phyloP scores from a whole-genome alignment of 2,888 invertebrate genomes.

The Leucophenga montana region DNA sequence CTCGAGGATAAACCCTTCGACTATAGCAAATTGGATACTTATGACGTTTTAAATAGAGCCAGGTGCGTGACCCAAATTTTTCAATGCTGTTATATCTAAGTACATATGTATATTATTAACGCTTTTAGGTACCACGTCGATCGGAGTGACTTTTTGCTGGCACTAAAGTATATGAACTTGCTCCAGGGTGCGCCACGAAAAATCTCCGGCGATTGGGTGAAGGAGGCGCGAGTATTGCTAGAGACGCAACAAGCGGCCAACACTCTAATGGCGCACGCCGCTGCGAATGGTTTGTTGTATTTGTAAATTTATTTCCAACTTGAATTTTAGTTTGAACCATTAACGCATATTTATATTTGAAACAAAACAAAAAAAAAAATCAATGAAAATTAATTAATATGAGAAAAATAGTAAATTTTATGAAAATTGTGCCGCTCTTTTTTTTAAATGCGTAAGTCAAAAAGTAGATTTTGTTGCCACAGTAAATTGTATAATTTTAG shows the following conservation, averaged over 20 bases:
- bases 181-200: conserved; percentile 90
- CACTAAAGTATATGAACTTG: conserved; percentile 89
- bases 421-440: background rate
- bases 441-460: background rate
- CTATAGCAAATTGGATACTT: conserved; percentile 84
- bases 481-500: conserved; percentile 6
- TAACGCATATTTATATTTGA: background rate
- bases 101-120: background rate
- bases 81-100: conserved; percentile 44
- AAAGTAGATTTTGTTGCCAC: background rate
- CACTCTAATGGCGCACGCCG: conserved; percentile 90
- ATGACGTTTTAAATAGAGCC: conserved; percentile 91
- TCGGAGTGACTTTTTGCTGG: conserved; percentile 88
- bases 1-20: conserved; percentile 83
- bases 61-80: conserved; percentile 76
- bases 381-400: background rate
- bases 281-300: conserved; percentile 77
- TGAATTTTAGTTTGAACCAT: background rate
- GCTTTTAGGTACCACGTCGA: conserved; percentile 86
- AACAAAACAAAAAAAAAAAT: background rate
- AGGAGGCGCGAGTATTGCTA: conserved; percentile 85
- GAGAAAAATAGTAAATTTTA: background rate
- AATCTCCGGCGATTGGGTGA: conserved; percentile 90
- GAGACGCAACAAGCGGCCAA: conserved; percentile 94
- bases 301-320: conserved; percentile 60